Evolutionary conservation across 2,797 vertebrate species (phyloP).

Genomic region (Echiichthys vipera): DNA sequence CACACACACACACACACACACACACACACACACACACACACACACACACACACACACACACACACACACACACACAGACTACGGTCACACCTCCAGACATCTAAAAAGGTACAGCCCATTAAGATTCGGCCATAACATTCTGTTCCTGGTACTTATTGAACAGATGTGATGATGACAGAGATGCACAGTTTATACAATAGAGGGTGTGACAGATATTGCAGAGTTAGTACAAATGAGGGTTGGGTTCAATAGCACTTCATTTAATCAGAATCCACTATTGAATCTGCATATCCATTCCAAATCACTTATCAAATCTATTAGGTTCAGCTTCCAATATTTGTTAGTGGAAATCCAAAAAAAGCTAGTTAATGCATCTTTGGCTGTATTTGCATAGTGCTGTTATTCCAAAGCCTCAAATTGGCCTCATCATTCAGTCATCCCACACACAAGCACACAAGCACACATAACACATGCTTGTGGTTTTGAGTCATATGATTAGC

Average conservation of each 20-base stretch:
- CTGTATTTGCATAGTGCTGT: background rate
- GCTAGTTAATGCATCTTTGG: background rate
- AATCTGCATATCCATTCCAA: background rate
- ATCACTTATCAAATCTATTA: background rate
- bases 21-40: constrained; percentile 24
- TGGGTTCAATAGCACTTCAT: background rate
- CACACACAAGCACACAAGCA: too few species aligned
- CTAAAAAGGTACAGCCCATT: constrained; percentile 30
- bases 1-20: constrained; percentile 21
- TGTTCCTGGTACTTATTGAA: constrained; percentile 4
- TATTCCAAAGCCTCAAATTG: background rate
- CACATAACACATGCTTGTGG: too few species aligned
- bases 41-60: constrained; percentile 24
- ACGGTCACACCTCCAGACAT: constrained; percentile 16
- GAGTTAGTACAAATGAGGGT: background rate
- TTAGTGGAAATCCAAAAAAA: background rate
- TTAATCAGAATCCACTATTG: background rate
- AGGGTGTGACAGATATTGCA: background rate
- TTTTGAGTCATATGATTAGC: too few species aligned
- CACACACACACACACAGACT: constrained; percentile 17
- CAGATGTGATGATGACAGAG: background rate
- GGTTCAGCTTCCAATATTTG: background rate
- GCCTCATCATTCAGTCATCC: too few species aligned
- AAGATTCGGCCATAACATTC: constrained; percentile 5
- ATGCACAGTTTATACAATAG: background rate